Conservation (phyloP, 1,140 invertebrate species). For the Aphis craccivora region DNA sequence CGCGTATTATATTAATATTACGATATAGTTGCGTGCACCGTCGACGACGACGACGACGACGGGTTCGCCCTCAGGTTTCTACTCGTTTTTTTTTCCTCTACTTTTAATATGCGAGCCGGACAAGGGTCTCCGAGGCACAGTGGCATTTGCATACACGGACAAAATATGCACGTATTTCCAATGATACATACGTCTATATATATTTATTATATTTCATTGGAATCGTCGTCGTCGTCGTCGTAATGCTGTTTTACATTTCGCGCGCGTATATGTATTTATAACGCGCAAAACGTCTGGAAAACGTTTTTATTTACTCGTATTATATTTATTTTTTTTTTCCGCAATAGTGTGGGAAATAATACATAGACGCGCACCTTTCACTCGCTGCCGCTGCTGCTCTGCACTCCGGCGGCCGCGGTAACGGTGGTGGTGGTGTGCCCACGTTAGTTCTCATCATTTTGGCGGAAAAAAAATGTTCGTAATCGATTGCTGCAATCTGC, state of each 20-base stretch:
- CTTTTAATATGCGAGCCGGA: background rate
- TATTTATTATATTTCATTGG: background rate
- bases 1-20: background rate
- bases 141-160: slow-evolving; percentile 5
- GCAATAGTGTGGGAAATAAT: slow-evolving; percentile 20
- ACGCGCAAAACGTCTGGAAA: background rate
- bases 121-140: background rate
- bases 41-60: background rate
- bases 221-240: background rate
- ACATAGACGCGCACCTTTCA: slow-evolving; percentile 26
- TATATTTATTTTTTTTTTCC: background rate
- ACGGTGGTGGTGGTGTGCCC: background rate
- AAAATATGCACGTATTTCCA: background rate
- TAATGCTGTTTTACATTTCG: background rate
- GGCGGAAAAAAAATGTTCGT: slow-evolving; percentile 50
- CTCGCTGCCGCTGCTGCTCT: background rate
- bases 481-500: slow-evolving; percentile 56
- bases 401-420: background rate
- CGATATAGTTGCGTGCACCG: background rate
- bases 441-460: slow-evolving; percentile 51
- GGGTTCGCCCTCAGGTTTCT: background rate
- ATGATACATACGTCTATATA: background rate
- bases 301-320: background rate
- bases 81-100: background rate
- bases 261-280: background rate